phyloP scores from a whole-genome alignment of 37 sponge, comb jelly and placozoan genomes.

The Amphimedon queenslandica region DNA sequence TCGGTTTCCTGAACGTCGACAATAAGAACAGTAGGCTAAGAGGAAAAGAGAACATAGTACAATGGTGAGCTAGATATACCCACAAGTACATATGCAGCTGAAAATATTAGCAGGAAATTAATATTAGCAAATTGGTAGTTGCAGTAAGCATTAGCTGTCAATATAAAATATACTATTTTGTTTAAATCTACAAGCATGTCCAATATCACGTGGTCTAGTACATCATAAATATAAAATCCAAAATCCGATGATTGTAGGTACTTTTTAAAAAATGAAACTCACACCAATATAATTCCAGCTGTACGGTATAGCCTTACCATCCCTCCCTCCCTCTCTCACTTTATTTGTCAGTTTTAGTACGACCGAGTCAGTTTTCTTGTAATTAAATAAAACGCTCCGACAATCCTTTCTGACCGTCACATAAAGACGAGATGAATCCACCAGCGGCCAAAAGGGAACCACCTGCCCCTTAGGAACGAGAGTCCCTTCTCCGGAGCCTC shows the following conservation, averaged over 20 bases:
- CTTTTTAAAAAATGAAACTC: too few relatives aligned
- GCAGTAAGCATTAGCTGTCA: too few relatives aligned
- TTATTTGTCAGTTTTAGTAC: slow-evolving; percentile 42
- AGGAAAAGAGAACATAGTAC: background rate
- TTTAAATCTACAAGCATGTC: too few relatives aligned
- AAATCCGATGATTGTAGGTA: background rate
- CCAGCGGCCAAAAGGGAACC: slow-evolving; percentile 56
- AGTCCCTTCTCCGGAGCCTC: background rate
- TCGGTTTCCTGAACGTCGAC: slow-evolving; percentile 74
- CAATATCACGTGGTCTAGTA: too few relatives aligned
- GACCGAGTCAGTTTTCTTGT: slow-evolving; percentile 40
- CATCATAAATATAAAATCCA: background rate
- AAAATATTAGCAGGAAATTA: too few relatives aligned
- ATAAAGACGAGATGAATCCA: slow-evolving; percentile 8
- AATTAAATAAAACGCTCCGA: slow-evolving; percentile 38
- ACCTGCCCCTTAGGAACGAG: slow-evolving; percentile 7
- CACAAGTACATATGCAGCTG: too few relatives aligned
- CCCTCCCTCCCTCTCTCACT: too few relatives aligned
- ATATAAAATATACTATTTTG: too few relatives aligned
- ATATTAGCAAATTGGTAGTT: too few relatives aligned
- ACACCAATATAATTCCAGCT: background rate
- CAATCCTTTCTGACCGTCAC: slow-evolving; percentile 22
- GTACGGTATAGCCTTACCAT: background rate
- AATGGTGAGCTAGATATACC: too few relatives aligned
- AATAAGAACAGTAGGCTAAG: slow-evolving; percentile 48